phyloP scores from a whole-genome alignment of 2,797 vertebrate genomes.

The Cirrhinus mrigala region DNA sequence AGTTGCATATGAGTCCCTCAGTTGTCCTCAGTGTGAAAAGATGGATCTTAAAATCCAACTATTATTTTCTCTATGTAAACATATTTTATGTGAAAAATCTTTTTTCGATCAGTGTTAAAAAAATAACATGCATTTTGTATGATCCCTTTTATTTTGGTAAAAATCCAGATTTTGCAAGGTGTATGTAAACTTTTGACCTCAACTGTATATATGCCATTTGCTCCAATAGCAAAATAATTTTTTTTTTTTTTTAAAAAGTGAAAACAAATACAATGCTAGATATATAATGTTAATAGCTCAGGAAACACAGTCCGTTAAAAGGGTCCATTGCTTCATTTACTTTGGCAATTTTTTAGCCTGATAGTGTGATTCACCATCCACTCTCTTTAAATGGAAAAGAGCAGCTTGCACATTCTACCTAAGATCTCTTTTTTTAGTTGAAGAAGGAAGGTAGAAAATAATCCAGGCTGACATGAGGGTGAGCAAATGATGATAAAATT shows the following conservation, averaged over 20 bases:
- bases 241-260: background rate
- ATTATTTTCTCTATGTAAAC: too few species aligned
- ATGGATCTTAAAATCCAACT: too few species aligned
- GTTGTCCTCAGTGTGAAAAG: too few species aligned
- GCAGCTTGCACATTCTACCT: background rate
- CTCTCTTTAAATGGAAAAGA: background rate
- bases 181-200: too few species aligned
- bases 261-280: background rate
- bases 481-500: constrained; percentile 1
- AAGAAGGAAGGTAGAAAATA: background rate
- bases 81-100: too few species aligned
- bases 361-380: background rate
- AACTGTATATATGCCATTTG: too few species aligned
- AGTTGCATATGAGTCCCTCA: too few species aligned
- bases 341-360: background rate
- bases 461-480: background rate
- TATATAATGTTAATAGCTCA: background rate
- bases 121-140: too few species aligned
- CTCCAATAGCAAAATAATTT: too few species aligned
- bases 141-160: too few species aligned
- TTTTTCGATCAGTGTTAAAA: too few species aligned
- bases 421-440: background rate
- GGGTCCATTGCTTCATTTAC: background rate
- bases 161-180: too few species aligned
- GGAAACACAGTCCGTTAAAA: background rate